Evolutionary conservation across 2,888 invertebrate species (phyloP).

Genomic region (Andrena marginata): DNA sequence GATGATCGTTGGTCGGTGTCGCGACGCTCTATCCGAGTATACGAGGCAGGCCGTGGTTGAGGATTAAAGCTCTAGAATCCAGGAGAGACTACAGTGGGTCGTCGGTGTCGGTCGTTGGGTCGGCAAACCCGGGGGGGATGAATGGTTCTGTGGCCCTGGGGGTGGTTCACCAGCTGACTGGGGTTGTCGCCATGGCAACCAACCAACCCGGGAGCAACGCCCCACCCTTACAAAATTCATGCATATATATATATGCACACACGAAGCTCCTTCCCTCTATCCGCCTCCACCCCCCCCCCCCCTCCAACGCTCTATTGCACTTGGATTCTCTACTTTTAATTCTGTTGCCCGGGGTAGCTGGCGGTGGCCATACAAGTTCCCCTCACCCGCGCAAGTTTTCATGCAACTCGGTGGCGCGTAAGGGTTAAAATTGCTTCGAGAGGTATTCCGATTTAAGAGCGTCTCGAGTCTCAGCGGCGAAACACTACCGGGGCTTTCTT

Average conservation of each 20-base stretch:
- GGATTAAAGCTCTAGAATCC: constrained; percentile 25
- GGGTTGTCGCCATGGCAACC: constrained; percentile 82
- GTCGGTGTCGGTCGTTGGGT: constrained; percentile 74
- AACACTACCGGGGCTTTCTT: no score
- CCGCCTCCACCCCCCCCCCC: not conserved
- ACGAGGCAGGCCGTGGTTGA: not conserved
- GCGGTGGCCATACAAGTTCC: not conserved
- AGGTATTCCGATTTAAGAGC: not conserved
- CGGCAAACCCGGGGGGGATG: constrained; percentile 75
- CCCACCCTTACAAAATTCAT: constrained; percentile 79
- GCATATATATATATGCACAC: constrained; percentile 33
- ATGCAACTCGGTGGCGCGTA: not conserved
- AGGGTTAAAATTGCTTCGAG: constrained; percentile 3
- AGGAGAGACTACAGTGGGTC: constrained; percentile 68
- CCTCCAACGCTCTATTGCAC: constrained; percentile 31
- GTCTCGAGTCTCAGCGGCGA: not conserved
- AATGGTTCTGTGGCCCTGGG: constrained; percentile 79
- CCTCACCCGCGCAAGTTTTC: not conserved
- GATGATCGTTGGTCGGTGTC: constrained; percentile 40
- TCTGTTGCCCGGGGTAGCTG: constrained; percentile 17
- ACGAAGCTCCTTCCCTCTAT: constrained; percentile 19
- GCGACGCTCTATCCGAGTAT: not conserved
- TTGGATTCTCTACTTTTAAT: constrained; percentile 40
- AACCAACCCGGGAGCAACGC: constrained; percentile 81
- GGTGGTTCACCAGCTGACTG: constrained; percentile 82